Evolutionary conservation across 2,888 invertebrate species (phyloP).

Genomic region (Cerceris rybyensis): DNA sequence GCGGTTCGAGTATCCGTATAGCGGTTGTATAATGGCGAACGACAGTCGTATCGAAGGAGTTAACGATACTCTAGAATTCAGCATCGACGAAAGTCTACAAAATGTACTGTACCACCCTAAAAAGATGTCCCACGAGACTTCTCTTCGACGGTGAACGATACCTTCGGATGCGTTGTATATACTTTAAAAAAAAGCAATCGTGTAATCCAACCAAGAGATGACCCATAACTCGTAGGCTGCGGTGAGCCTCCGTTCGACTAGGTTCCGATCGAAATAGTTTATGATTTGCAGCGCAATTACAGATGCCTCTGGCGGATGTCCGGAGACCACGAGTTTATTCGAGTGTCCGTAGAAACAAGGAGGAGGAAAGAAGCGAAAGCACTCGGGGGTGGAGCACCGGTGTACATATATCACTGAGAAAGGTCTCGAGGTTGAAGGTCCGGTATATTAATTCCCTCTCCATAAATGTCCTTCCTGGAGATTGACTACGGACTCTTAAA

Average conservation of each 20-base stretch:
- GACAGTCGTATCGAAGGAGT: too few relatives aligned
- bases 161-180: too few relatives aligned
- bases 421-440: constrained; percentile 77
- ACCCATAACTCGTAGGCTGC: constrained; percentile 3
- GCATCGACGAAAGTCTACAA: too few relatives aligned
- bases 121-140: too few relatives aligned
- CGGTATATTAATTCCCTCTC: constrained; percentile 81
- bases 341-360: constrained; percentile 10
- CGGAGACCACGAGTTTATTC: constrained; percentile 32
- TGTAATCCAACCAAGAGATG: not conserved
- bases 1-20: too few relatives aligned
- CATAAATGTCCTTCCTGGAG: constrained; percentile 81
- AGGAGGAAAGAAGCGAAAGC: constrained; percentile 25
- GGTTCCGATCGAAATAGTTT: constrained; percentile 40
- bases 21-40: too few relatives aligned
- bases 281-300: constrained; percentile 50
- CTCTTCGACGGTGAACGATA: too few relatives aligned
- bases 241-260: constrained; percentile 24
- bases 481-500: constrained; percentile 81
- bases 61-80: too few relatives aligned
- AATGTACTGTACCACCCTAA: too few relatives aligned
- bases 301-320: constrained; percentile 36
- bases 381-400: constrained; percentile 73
- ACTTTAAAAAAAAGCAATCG: too few relatives aligned
- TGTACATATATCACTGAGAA: constrained; percentile 78